A percentile compares a stretch with the other conserved stretches of the same genome.
Evolutionary conservation across 2,797 vertebrate genomes (phyloP).

Genomic region (Denticeps clupeoides): DNA sequence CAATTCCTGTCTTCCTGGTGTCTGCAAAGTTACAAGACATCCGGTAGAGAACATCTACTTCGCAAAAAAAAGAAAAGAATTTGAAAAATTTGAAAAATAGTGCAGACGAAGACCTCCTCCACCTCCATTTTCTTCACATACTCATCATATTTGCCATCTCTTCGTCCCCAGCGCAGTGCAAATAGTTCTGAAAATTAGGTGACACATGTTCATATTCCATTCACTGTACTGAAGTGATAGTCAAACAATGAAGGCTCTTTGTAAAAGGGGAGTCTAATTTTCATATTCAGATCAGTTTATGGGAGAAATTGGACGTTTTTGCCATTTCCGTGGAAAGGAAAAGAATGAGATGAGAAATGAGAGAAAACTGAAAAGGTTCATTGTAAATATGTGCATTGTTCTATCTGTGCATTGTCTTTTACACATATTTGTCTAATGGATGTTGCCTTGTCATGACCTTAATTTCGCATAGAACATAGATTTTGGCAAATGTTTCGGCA

Average conservation of each 20-base stretch:
- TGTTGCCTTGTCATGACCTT: slow-evolving; percentile 7
- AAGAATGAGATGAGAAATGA: not conserved
- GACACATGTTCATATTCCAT: slow-evolving; percentile 73
- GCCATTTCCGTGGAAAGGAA: not conserved
- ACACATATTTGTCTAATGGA: slow-evolving; percentile 11
- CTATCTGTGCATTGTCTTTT: slow-evolving; percentile 4
- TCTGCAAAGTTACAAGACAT: too few relatives aligned
- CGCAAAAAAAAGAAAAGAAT: slow-evolving; percentile 15
- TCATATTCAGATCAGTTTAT: slow-evolving; percentile 74
- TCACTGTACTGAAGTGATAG: slow-evolving; percentile 74
- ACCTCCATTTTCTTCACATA: slow-evolving; percentile 38
- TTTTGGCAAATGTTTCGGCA: slow-evolving; percentile 1
- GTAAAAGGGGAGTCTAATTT: slow-evolving; percentile 73
- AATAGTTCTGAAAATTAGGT: slow-evolving; percentile 87
- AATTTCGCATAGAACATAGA: not conserved
- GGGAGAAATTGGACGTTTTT: not conserved
- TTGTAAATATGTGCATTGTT: not conserved
- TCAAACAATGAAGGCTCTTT: slow-evolving; percentile 75
- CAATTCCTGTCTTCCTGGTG: not conserved
- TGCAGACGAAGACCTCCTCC: slow-evolving; percentile 33
- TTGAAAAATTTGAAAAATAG: slow-evolving; percentile 21
- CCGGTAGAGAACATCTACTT: too few relatives aligned
- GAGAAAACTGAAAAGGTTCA: slow-evolving; percentile 2
- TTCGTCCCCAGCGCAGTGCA: slow-evolving; percentile 73
- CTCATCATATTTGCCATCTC: slow-evolving; percentile 74